These are phyloP conservation scores for Drosophila hamatofila DNA, from an alignment of 2,888 invertebrate genomes.

Conservation along the genomic window DNA sequence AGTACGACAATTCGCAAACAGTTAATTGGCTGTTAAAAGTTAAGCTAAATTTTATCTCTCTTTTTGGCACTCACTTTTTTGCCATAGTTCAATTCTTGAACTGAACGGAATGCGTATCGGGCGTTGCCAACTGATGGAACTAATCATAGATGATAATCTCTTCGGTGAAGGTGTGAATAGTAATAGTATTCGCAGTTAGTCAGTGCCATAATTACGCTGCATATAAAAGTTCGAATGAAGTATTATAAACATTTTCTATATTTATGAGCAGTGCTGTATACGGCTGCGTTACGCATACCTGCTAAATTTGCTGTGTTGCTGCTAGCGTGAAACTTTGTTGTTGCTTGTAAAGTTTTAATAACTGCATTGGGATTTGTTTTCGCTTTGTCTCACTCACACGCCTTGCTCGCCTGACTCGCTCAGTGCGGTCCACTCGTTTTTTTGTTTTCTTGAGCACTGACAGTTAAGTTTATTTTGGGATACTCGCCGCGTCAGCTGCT, in stretches of 20 bases:
- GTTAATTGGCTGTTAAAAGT: neutral
- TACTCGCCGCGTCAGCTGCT: conserved; percentile 16
- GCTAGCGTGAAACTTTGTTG: conserved; percentile 3
- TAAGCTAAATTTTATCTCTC: neutral
- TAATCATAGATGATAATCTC: no score
- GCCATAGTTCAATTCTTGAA: neutral
- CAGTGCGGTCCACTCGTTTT: neutral
- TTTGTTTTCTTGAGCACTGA: neutral
- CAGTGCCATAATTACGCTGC: neutral
- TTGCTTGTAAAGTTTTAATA: conserved; percentile 22
- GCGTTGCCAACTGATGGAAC: no score
- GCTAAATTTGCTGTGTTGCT: conserved; percentile 26
- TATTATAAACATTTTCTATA: conserved; percentile 6
- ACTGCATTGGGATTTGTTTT: conserved; percentile 16
- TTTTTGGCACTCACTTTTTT: neutral
- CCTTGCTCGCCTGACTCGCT: neutral
- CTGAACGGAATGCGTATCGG: no score
- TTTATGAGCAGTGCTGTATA: neutral
- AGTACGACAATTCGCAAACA: neutral
- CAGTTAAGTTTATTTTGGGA: neutral
- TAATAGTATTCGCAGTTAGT: no score
- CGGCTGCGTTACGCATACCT: conserved; percentile 11
- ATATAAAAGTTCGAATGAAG: neutral
- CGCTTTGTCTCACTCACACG: conserved; percentile 16
- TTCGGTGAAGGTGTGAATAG: no score